phyloP scores from a whole-genome alignment of 2,113 vertebrate genomes.

The Vanacampus margaritifer region DNA sequence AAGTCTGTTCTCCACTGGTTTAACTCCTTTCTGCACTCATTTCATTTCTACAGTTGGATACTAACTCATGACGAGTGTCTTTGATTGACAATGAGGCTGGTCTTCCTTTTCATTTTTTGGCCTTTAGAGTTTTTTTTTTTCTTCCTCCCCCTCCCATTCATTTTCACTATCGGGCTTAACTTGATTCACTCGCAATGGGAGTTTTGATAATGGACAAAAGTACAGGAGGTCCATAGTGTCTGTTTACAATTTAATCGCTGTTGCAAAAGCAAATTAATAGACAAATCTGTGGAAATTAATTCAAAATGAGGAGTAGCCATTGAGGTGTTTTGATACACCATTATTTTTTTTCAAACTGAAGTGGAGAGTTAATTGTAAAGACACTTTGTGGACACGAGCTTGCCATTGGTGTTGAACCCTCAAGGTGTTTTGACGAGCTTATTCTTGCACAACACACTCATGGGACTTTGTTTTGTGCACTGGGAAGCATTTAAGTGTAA shows the following conservation, averaged over 20 bases:
- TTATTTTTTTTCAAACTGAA: not conserved
- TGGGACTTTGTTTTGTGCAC: not conserved
- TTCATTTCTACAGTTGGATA: not conserved
- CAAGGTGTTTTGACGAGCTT: not conserved
- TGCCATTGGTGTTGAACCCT: not conserved
- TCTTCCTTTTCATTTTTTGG: not conserved
- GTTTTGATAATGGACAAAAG: not conserved
- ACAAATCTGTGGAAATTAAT: not conserved
- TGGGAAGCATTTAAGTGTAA: not conserved
- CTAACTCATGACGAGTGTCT: slow-evolving; percentile 2
- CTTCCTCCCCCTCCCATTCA: not conserved
- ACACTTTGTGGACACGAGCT: not conserved
- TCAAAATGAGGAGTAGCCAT: not conserved
- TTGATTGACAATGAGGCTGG: not conserved
- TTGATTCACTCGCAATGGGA: not conserved
- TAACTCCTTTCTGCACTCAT: not conserved
- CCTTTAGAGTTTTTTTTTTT: not conserved
- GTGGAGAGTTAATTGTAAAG: not conserved
- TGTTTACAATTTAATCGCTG: not conserved
- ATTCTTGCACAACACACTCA: not conserved
- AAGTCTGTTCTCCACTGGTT: slow-evolving; percentile 17
- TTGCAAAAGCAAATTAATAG: not conserved
- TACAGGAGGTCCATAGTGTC: not conserved
- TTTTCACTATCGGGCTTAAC: not conserved
- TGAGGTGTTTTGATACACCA: not conserved